Evolutionary conservation across 2,113 vertebrate genomes (phyloP).

Genomic region (Macheiramphus alcinus): DNA sequence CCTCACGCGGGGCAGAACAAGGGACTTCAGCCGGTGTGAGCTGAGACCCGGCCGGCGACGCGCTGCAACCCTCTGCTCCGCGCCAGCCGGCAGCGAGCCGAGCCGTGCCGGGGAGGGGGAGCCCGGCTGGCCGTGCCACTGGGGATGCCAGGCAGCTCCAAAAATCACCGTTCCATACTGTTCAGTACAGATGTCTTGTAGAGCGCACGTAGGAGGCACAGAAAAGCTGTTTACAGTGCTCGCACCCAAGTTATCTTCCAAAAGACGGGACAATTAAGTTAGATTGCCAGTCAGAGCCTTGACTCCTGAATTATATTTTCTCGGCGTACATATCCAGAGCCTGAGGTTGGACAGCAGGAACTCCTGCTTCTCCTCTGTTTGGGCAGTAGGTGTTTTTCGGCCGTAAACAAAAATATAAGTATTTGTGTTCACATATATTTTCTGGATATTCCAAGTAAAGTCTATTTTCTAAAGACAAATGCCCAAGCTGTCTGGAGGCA

Average conservation of each 20-base stretch:
- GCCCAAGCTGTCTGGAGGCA: neutral
- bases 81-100: neutral
- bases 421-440: fast-evolving
- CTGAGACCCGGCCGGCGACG: neutral
- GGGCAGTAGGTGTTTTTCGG: neutral
- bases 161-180: neutral
- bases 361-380: neutral
- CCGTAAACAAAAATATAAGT: neutral
- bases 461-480: fast-evolving
- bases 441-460: neutral
- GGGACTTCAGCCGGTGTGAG: neutral
- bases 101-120: neutral
- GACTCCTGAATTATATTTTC: too few species aligned
- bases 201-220: neutral
- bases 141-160: neutral
- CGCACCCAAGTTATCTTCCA: neutral
- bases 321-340: neutral
- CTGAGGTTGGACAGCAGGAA: neutral
- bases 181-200: neutral
- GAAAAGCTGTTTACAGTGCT: neutral
- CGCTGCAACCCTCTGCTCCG: neutral
- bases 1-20: neutral
- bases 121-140: fast-evolving
- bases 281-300: neutral
- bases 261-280: fast-evolving